A percentile compares a stretch with the other conserved stretches of the same genome.
Evolutionary conservation across 92 coral and sea anemone genomes (phyloP).

Genomic region (Epizoanthus rinbou): DNA sequence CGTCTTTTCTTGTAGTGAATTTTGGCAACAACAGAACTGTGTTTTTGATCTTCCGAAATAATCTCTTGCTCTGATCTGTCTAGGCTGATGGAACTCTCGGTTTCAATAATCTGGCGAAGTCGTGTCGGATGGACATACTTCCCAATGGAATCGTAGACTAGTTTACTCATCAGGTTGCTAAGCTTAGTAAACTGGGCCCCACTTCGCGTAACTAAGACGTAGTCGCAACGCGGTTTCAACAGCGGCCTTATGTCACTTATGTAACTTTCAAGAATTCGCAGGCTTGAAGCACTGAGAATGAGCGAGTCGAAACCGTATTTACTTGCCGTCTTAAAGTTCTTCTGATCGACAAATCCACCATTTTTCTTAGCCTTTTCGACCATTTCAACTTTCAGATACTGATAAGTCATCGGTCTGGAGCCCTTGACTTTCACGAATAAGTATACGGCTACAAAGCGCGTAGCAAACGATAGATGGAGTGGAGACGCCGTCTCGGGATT

Average conservation of each 20-base stretch:
- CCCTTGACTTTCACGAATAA: conserved; percentile 45
- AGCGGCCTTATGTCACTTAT: conserved; percentile 22
- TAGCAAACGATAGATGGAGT: conserved; percentile 44
- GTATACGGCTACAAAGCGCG: conserved; percentile 40
- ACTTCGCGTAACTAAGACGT: conserved; percentile 44
- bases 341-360: conserved; percentile 38
- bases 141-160: conserved; percentile 47
- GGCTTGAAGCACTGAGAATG: conserved; percentile 42
- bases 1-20: conserved; percentile 42
- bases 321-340: conserved; percentile 42
- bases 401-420: conserved; percentile 22
- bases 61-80: conserved; percentile 30
- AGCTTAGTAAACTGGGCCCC: conserved; percentile 10
- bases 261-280: conserved; percentile 55
- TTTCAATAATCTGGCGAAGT: conserved; percentile 53
- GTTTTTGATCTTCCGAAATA: conserved; percentile 50
- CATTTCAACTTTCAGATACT: conserved; percentile 40
- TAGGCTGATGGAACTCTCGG: conserved; percentile 28
- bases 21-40: conserved; percentile 47
- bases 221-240: conserved; percentile 45
- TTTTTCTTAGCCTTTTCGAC: conserved; percentile 30
- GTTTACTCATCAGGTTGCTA: conserved; percentile 24
- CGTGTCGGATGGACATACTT: conserved; percentile 55
- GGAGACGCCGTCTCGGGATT: conserved; percentile 5
- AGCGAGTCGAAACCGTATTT: conserved; percentile 48